A percentile compares a stretch with the other conserved stretches of the same genome.
phyloP scores from a whole-genome alignment of 1,140 invertebrate species.

The Pogonus chalceus region DNA sequence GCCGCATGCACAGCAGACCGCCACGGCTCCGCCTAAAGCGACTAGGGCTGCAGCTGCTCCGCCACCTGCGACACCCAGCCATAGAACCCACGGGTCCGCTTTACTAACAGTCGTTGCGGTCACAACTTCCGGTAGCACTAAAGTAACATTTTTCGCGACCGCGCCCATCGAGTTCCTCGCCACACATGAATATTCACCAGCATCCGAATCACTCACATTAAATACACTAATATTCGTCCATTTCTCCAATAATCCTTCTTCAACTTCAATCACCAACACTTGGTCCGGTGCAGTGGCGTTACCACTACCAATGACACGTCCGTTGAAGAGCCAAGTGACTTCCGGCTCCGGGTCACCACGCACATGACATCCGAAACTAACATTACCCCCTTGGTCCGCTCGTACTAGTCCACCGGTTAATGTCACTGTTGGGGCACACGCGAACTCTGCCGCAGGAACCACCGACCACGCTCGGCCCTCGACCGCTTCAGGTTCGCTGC shows the following conservation, averaged over 20 bases:
- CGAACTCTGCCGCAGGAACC: conserved; percentile 55
- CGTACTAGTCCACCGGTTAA: conserved; percentile 51
- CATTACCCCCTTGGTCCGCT: conserved; percentile 60
- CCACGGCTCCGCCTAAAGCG: conserved; percentile 39
- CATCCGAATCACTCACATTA: conserved; percentile 64
- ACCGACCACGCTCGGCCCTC: conserved; percentile 54
- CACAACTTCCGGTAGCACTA: conserved; percentile 59
- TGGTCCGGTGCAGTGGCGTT: conserved; percentile 38
- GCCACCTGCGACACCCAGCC: conserved; percentile 45
- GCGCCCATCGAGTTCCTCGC: conserved; percentile 64
- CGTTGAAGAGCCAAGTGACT: conserved; percentile 74
- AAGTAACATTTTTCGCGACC: conserved; percentile 54
- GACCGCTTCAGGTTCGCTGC: conserved; percentile 48
- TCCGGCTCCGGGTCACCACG: conserved; percentile 74
- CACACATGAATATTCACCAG: conserved; percentile 70
- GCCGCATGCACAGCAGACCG: conserved; percentile 47
- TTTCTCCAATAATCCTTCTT: conserved; percentile 39
- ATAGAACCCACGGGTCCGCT: conserved; percentile 46
- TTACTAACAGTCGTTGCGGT: conserved; percentile 52
- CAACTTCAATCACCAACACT: conserved; percentile 34
- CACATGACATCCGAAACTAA: conserved; percentile 69
- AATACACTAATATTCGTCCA: conserved; percentile 65
- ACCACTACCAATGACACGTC: conserved; percentile 44
- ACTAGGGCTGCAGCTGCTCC: conserved; percentile 39
- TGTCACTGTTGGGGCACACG: conserved; percentile 58